Base-by-base conservation (phyloP, 1,140 invertebrate genomes). In the Cecropterus lyciades region DNA sequence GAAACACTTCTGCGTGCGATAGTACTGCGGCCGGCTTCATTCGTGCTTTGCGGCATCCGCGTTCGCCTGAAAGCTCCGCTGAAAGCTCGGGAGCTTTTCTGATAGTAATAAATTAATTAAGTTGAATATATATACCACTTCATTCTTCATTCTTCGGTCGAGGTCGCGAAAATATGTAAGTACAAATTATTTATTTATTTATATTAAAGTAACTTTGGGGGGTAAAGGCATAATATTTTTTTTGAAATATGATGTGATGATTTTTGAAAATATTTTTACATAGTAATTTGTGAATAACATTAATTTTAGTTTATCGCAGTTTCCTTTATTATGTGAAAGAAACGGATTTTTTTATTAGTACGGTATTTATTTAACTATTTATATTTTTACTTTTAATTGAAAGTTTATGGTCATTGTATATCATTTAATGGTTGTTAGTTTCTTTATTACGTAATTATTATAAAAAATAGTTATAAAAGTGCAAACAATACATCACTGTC, bases 1-100 rank as follows among this genome's bases (percentile, higher is more conserved):
- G 57, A 60, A 71, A 49, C 75, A 70, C 62, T 77, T 84, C 57
- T 83, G 77, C 70, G 17, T 72, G 63, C 70, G 80, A 88, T 46
- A 33, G 72, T 87, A 90, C 87, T 90, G 87, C 87, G 83, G 85
- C 85, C 85, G 74, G 70, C 53, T 63, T 75, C 81, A 82, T 74
- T 82, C 66, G 73, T 52, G 76, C 75, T 85, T 82, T 90, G 87
- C 85, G 81, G 77, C 82, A 87, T 72, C 52, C 45, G 70, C 75
- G 67, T 48, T 68, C 52, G 68, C 64, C 71, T 78, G 77, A 75
- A 76, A 82, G 72, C 79, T 75, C 74, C 55, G 65, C 48, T 71
- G 69, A 75, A 73, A 74, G 59, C 48, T 63, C 55, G 70, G 55
- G 55, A 75, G 60, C 48, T 55, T 67, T 49, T 70, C 30, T 60